A percentile compares a stretch with the other conserved stretches of the same genome.
phyloP scores from a whole-genome alignment of 2,888 invertebrate genomes.

The Oscheius sp. region DNA sequence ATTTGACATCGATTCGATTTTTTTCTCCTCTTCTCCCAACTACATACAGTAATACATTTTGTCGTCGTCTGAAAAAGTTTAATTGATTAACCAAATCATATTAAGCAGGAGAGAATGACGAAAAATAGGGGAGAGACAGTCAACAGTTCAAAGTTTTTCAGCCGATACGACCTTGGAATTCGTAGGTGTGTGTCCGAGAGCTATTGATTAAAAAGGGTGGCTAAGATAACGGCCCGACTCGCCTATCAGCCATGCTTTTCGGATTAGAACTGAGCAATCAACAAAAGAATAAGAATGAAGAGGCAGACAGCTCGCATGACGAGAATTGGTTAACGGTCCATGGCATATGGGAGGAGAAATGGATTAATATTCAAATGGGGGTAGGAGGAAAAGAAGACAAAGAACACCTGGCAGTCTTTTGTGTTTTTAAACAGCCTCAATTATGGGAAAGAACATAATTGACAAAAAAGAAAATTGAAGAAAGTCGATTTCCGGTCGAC shows the following conservation, averaged over 20 bases:
- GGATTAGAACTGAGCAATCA: background rate
- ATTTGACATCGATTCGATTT: constrained; percentile 26
- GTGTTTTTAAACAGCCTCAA: background rate
- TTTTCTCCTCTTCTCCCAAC: too few species aligned
- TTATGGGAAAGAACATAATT: background rate
- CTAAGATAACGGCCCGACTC: background rate
- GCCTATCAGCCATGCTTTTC: background rate
- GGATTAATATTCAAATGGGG: too few species aligned
- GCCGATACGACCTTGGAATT: constrained; percentile 11
- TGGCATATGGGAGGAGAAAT: too few species aligned
- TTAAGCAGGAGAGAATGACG: too few species aligned
- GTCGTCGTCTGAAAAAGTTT: too few species aligned
- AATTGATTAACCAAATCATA: too few species aligned
- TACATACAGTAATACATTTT: too few species aligned
- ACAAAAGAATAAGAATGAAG: too few species aligned
- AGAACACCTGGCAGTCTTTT: background rate
- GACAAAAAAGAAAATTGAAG: background rate
- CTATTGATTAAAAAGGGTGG: constrained; percentile 6
- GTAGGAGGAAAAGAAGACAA: background rate
- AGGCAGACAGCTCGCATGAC: background rate
- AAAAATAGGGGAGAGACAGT: background rate
- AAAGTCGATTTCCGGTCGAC: too few species aligned
- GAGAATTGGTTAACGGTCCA: background rate
- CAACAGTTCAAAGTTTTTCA: background rate
- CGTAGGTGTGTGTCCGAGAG: constrained; percentile 1